Base-by-base conservation (phyloP, 2,113 vertebrate genomes). In the Nerophis ophidion region DNA sequence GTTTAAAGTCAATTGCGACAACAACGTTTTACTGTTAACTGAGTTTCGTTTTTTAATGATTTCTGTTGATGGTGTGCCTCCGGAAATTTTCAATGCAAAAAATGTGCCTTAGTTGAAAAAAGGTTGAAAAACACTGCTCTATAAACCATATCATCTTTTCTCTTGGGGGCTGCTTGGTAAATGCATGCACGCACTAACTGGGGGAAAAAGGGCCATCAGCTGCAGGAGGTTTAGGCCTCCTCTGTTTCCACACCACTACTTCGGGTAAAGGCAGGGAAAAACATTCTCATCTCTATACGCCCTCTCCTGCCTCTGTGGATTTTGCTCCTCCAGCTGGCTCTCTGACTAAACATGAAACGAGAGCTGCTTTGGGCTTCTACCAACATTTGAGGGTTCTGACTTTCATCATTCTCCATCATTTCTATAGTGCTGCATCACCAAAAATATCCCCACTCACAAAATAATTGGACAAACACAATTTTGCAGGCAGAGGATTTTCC, bases 271-370 rank as follows among this genome's bases (percentile, higher is more conserved):
- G 71, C 70, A 47, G 35, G 36, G 15, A 16, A 38, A 65, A 65
- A 68, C 58, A 38, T 56, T 68, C 52, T 70, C 63, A 51, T 74
- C 61, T 50, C 48, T 51, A 13, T 36, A 54, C 70, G 70, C 66
- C 50, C 47, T 69, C 64, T 55, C 64, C 51, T 65, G 35, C 51
- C 56, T 78, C 64, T 13, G 15, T 50, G 15, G 52, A 59, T 46
- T 62, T 26, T 64, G 45, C 68, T 72, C 62, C 44, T 63, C 66
- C 80, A 74, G 64, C 70, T 81, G 71, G 71, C 61, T 70, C 65
- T 56, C 35, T 68, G 16, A 49, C 45, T 62, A 19, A 48, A 76
- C 70, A 76, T 51, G 57, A 56, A 48, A 33, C 60, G 48, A 71
- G 36, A 44, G 63, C 54, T 16, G 57, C 57, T 60, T 38, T 15